These are phyloP conservation scores for Sebastes taczanowskii DNA, from an alignment of 2,797 vertebrate species.

Conservation along the genomic window DNA sequence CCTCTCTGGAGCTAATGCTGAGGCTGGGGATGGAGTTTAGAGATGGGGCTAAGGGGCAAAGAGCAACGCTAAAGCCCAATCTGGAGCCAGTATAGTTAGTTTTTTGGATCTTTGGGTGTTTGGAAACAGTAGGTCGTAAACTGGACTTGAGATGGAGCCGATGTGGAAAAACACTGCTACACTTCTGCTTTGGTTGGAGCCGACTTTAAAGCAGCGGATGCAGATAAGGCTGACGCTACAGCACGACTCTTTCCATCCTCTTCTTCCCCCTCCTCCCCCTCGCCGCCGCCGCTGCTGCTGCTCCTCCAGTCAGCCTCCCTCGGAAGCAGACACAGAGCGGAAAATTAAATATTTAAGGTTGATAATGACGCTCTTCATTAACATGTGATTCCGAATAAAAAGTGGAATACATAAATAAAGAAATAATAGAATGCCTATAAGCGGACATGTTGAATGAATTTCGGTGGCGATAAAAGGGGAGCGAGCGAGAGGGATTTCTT, in stretches of 20 bases:
- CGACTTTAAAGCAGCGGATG: constrained; percentile 74
- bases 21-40: constrained; percentile 70
- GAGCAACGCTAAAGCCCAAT: constrained; percentile 31
- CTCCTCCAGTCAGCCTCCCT: constrained; percentile 73
- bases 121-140: constrained; percentile 24
- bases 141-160: constrained; percentile 40
- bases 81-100: constrained; percentile 6
- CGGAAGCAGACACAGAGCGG: constrained; percentile 81
- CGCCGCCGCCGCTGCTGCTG: constrained; percentile 22
- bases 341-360: constrained; percentile 86
- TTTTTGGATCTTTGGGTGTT: constrained; percentile 26
- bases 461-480: constrained; percentile 66
- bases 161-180: constrained; percentile 26
- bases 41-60: constrained; percentile 61
- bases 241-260: constrained; percentile 44
- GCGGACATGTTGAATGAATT: constrained; percentile 75
- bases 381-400: constrained; percentile 84
- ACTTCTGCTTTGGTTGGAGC: constrained; percentile 56
- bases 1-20: constrained; percentile 74
- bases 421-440: constrained; percentile 79
- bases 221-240: constrained; percentile 68
- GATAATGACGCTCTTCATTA: constrained; percentile 86
- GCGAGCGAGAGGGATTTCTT: constrained; percentile 59
- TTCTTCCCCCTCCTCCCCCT: constrained; percentile 6
- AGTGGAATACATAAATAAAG: constrained; percentile 85